phyloP scores from a whole-genome alignment of 2,113 vertebrate species.

The Muntiacus muntjak region DNA sequence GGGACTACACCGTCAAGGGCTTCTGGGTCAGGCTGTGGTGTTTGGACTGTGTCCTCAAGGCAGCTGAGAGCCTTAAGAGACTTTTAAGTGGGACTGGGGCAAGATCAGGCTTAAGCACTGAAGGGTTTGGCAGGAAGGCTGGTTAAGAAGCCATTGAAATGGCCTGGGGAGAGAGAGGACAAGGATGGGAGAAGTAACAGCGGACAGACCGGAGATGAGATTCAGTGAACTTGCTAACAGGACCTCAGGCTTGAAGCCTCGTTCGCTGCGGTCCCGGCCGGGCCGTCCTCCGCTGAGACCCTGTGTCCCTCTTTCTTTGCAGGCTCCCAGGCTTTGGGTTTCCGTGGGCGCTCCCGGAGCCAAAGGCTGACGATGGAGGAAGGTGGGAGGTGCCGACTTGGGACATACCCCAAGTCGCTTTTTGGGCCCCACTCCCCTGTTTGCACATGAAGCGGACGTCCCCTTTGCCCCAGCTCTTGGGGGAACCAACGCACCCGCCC shows the following conservation, averaged over 20 bases:
- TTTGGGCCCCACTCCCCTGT: background rate
- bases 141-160: background rate
- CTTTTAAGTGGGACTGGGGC: background rate
- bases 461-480: background rate
- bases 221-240: background rate
- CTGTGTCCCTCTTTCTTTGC: background rate
- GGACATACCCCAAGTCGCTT: accelerated
- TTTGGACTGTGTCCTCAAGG: background rate
- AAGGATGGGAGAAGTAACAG: background rate
- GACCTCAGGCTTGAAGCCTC: too few relatives aligned
- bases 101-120: background rate
- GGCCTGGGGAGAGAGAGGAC: background rate
- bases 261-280: accelerated
- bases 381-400: background rate
- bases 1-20: background rate
- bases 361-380: background rate
- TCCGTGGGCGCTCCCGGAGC: background rate
- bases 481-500: background rate
- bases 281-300: background rate
- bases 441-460: background rate
- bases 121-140: background rate
- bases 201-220: background rate
- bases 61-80: background rate
- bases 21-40: background rate
- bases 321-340: background rate